These are phyloP conservation scores for Pissodes strobi DNA, from an alignment of 1,140 invertebrate species.

Conservation along the genomic window DNA sequence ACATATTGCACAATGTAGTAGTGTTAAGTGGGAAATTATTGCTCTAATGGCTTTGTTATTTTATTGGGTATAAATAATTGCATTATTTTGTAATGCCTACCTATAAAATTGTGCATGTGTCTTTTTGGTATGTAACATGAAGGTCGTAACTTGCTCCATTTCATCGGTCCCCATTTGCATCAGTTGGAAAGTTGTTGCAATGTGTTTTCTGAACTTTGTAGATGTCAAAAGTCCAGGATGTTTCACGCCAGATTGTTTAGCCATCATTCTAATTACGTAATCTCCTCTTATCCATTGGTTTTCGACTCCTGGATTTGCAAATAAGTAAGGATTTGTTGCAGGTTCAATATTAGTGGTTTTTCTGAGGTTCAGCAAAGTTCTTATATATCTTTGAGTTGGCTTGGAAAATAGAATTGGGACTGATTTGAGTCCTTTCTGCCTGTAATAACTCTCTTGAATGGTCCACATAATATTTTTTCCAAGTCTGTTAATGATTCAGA, in stretches of 20 bases:
- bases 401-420: conserved; percentile 31
- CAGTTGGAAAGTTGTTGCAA: conserved; percentile 35
- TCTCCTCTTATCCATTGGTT: conserved; percentile 30
- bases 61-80: too few species aligned
- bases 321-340: conserved; percentile 33
- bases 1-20: too few species aligned
- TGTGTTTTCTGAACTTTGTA: too few species aligned
- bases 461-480: too few species aligned
- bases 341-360: conserved; percentile 22
- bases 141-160: conserved; percentile 32
- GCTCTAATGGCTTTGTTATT: too few species aligned
- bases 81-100: neutral
- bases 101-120: conserved; percentile 30
- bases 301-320: conserved; percentile 29
- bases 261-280: conserved; percentile 16
- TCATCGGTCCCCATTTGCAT: conserved; percentile 26
- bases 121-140: too few species aligned
- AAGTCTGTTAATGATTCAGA: too few species aligned
- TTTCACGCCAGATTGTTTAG: conserved; percentile 23
- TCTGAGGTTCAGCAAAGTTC: neutral
- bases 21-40: too few species aligned
- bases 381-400: conserved; percentile 2
- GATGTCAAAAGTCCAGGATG: conserved; percentile 25
- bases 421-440: too few species aligned
- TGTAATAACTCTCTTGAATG: too few species aligned